Conservation (phyloP, 2,797 vertebrate species). For the Capromys pilorides region DNA sequence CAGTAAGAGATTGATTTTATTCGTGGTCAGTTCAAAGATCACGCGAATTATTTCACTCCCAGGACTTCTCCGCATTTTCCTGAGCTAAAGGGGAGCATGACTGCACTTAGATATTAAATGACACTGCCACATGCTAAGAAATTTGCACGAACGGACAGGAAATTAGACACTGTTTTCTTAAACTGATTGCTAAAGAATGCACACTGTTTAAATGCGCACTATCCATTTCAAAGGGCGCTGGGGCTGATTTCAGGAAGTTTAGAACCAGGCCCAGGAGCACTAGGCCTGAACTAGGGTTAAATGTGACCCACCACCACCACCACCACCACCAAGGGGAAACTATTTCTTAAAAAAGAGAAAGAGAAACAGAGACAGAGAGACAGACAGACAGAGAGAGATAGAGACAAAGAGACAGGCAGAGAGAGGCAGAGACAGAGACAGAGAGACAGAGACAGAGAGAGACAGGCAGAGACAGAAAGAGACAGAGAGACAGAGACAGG, state of each 20-base stretch:
- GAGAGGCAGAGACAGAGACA: slow-evolving; percentile 23
- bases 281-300: slow-evolving; percentile 82
- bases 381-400: slow-evolving; percentile 41
- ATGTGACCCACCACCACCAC: not conserved
- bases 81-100: slow-evolving; percentile 82
- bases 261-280: slow-evolving; percentile 82
- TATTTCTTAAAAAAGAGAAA: slow-evolving; percentile 74
- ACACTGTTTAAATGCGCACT: slow-evolving; percentile 73
- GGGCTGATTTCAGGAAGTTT: slow-evolving; percentile 84
- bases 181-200: slow-evolving; percentile 84
- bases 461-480: slow-evolving; percentile 42
- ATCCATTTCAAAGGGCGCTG: slow-evolving; percentile 86
- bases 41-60: slow-evolving; percentile 84
- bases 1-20: slow-evolving; percentile 83
- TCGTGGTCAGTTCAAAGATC: slow-evolving; percentile 85
- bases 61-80: slow-evolving; percentile 82
- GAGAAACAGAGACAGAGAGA: not conserved
- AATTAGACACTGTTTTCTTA: slow-evolving; percentile 84
- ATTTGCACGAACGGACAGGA: slow-evolving; percentile 83
- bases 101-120: slow-evolving; percentile 85
- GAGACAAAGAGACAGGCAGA: slow-evolving; percentile 45
- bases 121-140: slow-evolving; percentile 85
- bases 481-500: slow-evolving; percentile 45
- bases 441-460: not conserved
- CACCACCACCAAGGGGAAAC: slow-evolving; percentile 75